Conservation (phyloP, 2,797 vertebrate genomes). For the Sebastes variabilis region DNA sequence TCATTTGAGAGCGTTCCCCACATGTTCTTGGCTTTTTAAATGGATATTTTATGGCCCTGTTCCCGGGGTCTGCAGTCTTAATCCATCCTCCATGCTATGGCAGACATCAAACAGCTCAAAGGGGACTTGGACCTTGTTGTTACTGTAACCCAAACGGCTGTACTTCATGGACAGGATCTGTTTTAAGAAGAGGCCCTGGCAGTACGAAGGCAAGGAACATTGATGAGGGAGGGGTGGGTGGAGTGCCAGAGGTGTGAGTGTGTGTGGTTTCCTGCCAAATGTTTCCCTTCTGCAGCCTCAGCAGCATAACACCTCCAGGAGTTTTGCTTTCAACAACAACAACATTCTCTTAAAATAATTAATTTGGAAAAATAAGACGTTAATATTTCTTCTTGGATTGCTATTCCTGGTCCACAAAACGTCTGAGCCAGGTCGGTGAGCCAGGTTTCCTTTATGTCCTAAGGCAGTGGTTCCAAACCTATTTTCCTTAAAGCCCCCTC, state of each 20-base stretch:
- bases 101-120: conserved; percentile 64
- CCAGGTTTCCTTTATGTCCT: conserved; percentile 9
- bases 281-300: conserved; percentile 24
- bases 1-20: conserved; percentile 31
- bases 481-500: background rate
- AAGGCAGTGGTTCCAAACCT: background rate
- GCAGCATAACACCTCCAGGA: conserved; percentile 11
- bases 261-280: background rate
- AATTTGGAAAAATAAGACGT: background rate
- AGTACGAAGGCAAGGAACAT: background rate
- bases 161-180: conserved; percentile 55
- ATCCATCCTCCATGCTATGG: conserved; percentile 62
- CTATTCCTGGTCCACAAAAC: background rate
- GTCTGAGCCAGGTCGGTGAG: background rate
- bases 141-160: conserved; percentile 61
- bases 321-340: conserved; percentile 8
- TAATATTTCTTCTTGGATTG: background rate
- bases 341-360: conserved; percentile 21
- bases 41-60: conserved; percentile 61
- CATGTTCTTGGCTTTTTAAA: conserved; percentile 56
- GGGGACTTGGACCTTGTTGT: conserved; percentile 51
- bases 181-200: conserved; percentile 49
- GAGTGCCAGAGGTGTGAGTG: background rate
- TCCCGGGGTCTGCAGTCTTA: conserved; percentile 52
- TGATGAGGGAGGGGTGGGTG: background rate